Evolutionary conservation across 1,140 invertebrate genomes (phyloP), one percentile per base, ranked within the genome.

Genomic region (Myzus persicae): DNA sequence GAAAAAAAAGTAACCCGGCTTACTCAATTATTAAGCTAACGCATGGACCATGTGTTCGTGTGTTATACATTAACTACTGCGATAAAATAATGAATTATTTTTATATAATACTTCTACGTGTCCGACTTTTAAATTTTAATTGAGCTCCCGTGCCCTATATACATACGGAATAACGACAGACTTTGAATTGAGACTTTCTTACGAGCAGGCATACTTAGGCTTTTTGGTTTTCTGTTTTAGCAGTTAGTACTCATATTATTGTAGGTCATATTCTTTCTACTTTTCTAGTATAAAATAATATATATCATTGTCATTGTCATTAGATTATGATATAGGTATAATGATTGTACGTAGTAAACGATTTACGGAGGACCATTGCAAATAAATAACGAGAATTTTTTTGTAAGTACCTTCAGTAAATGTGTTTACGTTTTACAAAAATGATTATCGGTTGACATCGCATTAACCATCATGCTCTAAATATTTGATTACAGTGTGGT

Each of bases 401-500:
- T 76, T n/a, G 18, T 76, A 31, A 11, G 59, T 67, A 67, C 59
- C n/a, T n/a, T 2, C 59, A 18, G 24, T 54, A 24, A 54, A 54
- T 54, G 59, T 36, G 59, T 76, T 76, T n/a, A n/a, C 14, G 59
- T 76, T n/a, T n/a, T 76, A 76, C 14, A 76, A 76, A 76, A 18
- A 20, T n/a, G 59, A 42, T 84, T 31, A 51, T 89, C n/a, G n/a
- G 46, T 89, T 38, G 87, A 51, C 46, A 89, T 51, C 46, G 44
- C 87, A 51, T 51, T 87, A 24, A 51, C 18, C 44, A 89, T n/a
- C 44, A 89, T n/a, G 46, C 46, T 89, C 44, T 38, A 89, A 51
- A 89, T 89, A 89, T 89, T 89, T 48, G n/a, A 89, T 89, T 38
- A 51, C 48, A 24, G 87, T n/a, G 46, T 48, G 44, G 44, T 48